Evolutionary conservation across 2,888 invertebrate species (phyloP).

Genomic region (Ectemnius continuus): DNA sequence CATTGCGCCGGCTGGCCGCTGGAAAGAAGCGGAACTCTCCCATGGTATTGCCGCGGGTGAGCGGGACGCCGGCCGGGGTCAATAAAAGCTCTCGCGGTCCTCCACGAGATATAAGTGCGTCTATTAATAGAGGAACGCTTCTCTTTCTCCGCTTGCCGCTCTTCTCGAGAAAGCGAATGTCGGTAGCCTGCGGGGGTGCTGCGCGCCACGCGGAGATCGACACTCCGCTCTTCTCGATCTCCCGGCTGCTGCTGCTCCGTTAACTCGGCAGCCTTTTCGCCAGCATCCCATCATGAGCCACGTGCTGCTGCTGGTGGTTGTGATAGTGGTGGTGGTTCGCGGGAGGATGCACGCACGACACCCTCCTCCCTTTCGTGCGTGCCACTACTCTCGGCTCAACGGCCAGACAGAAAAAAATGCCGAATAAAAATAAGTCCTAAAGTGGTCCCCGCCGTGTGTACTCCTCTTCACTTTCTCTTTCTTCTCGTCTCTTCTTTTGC

Average conservation of each 20-base stretch:
- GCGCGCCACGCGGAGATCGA: no score
- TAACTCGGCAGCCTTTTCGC: no score
- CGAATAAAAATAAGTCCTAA: conserved; percentile 68
- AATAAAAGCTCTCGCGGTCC: conserved; percentile 40
- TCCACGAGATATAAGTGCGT: conserved; percentile 28
- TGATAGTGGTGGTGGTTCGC: no score
- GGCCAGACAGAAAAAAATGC: conserved; percentile 64
- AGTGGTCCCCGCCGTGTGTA: conserved; percentile 62
- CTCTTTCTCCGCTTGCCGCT: conserved; percentile 19
- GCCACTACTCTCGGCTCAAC: conserved; percentile 44
- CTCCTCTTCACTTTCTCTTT: conserved; percentile 34
- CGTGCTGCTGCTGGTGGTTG: no score
- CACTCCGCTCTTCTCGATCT: no score
- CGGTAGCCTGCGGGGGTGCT: conserved; percentile 14
- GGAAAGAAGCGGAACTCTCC: conserved; percentile 15
- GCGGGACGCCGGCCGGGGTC: conserved; percentile 24
- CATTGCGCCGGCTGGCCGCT: not conserved
- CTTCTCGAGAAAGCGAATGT: conserved; percentile 44
- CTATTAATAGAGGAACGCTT: conserved; percentile 49
- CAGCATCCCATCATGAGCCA: no score
- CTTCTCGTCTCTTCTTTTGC: not conserved
- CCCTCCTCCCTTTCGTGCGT: conserved; percentile 12
- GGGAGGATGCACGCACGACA: no score
- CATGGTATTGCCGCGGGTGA: conserved; percentile 27
- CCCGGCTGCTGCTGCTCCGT: no score